phyloP scores from a whole-genome alignment of 2,113 vertebrate genomes.

The Gambusia affinis region DNA sequence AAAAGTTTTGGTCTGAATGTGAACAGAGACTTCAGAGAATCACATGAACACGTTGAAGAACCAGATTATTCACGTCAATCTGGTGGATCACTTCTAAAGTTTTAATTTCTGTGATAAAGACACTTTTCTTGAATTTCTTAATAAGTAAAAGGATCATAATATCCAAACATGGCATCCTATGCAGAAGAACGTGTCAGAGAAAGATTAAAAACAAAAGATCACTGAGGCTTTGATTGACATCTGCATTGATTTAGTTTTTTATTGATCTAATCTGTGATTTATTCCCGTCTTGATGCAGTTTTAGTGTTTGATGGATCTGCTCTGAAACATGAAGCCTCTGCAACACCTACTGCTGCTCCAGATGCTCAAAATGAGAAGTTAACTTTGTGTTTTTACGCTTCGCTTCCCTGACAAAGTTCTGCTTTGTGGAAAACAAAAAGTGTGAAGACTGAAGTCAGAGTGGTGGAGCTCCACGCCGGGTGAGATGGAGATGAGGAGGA shows the following conservation, averaged over 20 bases:
- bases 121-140: not conserved
- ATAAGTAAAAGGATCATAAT: not conserved
- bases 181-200: not conserved
- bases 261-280: slow-evolving; percentile 26
- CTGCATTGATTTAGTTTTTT: slow-evolving; percentile 13
- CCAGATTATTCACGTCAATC: too few species aligned
- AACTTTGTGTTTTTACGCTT: not conserved
- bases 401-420: slow-evolving; percentile 3
- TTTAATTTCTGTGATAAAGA: not conserved
- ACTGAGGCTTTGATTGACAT: not conserved
- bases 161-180: not conserved
- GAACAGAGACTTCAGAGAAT: not conserved
- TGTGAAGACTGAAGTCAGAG: slow-evolving; percentile 17
- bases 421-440: slow-evolving; percentile 1
- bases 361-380: slow-evolving; percentile 2
- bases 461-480: not conserved
- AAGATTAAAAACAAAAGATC: not conserved
- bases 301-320: slow-evolving; percentile 24
- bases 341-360: slow-evolving; percentile 25
- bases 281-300: slow-evolving; percentile 12
- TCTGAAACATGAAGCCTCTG: slow-evolving; percentile 33
- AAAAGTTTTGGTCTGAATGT: not conserved
- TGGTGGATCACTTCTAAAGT: too few species aligned
- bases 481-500: slow-evolving; percentile 20
- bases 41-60: too few species aligned